A percentile compares a stretch with the other conserved stretches of the same genome.
phyloP scores from a whole-genome alignment of 2,888 invertebrate genomes.

The Chrysolina oricalcia region DNA sequence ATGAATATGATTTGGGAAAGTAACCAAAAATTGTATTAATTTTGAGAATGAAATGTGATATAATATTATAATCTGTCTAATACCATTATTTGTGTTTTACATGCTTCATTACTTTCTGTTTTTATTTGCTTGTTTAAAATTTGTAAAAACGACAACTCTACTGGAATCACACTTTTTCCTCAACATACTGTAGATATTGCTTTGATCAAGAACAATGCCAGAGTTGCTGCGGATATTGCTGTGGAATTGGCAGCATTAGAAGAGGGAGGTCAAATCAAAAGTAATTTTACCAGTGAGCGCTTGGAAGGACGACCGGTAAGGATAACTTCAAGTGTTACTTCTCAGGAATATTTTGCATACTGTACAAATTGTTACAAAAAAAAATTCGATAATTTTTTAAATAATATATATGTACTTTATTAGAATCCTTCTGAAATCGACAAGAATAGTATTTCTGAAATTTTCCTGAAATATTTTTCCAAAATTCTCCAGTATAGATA shows the following conservation, averaged over 20 bases:
- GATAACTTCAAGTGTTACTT: background rate
- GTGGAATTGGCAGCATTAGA: slow-evolving; percentile 74
- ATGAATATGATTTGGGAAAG: too few species aligned
- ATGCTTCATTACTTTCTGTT: background rate
- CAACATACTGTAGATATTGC: slow-evolving; percentile 81
- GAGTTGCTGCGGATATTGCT: slow-evolving; percentile 87
- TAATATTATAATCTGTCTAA: too few species aligned
- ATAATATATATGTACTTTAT: too few species aligned
- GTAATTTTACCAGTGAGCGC: background rate
- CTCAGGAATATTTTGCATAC: too few species aligned
- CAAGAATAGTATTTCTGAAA: too few species aligned
- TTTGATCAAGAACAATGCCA: slow-evolving; percentile 94
- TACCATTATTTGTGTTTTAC: background rate
- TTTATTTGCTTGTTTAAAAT: background rate
- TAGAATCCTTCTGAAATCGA: too few species aligned
- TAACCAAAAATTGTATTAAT: too few species aligned
- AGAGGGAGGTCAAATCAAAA: background rate
- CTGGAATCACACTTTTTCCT: slow-evolving; percentile 28
- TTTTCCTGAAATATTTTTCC: too few species aligned
- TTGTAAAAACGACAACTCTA: background rate
- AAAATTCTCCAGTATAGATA: too few species aligned
- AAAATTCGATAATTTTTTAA: too few species aligned
- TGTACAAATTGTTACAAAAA: too few species aligned
- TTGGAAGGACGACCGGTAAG: slow-evolving; percentile 49
- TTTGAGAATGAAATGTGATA: too few species aligned